Conservation (phyloP, 2,113 vertebrate species). For the Cardinalis cardinalis region DNA sequence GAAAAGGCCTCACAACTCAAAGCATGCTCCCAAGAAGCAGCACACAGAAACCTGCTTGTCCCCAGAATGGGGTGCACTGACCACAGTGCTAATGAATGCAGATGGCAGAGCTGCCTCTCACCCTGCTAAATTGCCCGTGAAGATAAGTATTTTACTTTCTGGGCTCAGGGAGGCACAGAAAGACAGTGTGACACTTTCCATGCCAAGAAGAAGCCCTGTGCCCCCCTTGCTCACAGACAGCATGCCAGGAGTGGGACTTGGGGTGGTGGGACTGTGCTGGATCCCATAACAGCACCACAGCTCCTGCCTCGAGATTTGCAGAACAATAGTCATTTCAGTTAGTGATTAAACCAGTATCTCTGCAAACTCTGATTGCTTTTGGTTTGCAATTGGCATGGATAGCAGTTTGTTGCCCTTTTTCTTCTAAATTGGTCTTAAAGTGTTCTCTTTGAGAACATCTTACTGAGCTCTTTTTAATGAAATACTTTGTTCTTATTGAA, state of each 20-base stretch:
- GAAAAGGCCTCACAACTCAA: background rate
- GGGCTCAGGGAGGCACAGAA: background rate
- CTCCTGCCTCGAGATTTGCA: background rate
- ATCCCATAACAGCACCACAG: background rate
- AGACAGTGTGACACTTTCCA: background rate
- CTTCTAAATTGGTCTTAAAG: background rate
- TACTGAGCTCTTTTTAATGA: background rate
- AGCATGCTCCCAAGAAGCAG: background rate
- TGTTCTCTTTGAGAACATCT: background rate
- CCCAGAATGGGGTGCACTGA: background rate
- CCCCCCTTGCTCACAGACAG: fast-evolving
- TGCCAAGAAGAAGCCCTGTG: fast-evolving
- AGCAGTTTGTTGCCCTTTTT: background rate
- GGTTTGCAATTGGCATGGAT: background rate
- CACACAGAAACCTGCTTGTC: background rate
- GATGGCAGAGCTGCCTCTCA: background rate
- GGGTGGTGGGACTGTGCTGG: background rate
- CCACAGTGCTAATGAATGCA: background rate
- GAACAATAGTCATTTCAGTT: background rate
- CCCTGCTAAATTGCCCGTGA: background rate
- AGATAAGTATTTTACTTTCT: background rate
- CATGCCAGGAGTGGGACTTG: fast-evolving
- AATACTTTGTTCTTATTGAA: background rate
- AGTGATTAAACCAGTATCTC: background rate
- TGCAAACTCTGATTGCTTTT: background rate